These are phyloP conservation scores for Protophormia terraenovae DNA, from an alignment of 2,888 invertebrate species.

Conservation along the genomic window DNA sequence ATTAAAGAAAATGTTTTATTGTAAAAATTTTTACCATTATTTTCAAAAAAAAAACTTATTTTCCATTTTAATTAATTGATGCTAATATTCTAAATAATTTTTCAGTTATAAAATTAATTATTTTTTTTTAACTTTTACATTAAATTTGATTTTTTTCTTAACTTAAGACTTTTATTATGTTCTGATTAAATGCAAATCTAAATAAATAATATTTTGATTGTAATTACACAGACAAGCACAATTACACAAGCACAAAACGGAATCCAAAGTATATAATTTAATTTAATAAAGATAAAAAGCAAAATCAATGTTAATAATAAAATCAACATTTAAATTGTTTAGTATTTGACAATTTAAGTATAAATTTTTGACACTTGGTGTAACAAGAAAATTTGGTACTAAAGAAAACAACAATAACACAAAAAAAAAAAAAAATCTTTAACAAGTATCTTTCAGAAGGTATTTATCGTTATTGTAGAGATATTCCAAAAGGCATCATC, in stretches of 20 bases:
- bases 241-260: too few relatives aligned
- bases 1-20: too few relatives aligned
- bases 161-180: background rate
- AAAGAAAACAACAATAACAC: background rate
- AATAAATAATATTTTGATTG: background rate
- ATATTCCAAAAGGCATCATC: background rate
- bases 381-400: background rate
- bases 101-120: background rate
- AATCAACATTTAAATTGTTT: slow-evolving; percentile 32
- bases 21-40: too few relatives aligned
- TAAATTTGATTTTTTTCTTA: background rate
- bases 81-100: background rate
- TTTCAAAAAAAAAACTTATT: too few relatives aligned
- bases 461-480: background rate
- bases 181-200: background rate
- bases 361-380: slow-evolving; percentile 51
- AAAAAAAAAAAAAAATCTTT: background rate
- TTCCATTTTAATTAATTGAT: background rate
- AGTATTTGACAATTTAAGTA: slow-evolving; percentile 46
- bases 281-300: background rate
- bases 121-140: background rate
- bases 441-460: background rate
- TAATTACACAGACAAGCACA: too few relatives aligned
- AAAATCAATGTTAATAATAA: slow-evolving; percentile 14
- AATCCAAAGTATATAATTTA: background rate